A percentile compares a stretch with the other conserved stretches of the same genome.
Conservation (phyloP, 2,797 vertebrate species). For the Acomys russatus region DNA sequence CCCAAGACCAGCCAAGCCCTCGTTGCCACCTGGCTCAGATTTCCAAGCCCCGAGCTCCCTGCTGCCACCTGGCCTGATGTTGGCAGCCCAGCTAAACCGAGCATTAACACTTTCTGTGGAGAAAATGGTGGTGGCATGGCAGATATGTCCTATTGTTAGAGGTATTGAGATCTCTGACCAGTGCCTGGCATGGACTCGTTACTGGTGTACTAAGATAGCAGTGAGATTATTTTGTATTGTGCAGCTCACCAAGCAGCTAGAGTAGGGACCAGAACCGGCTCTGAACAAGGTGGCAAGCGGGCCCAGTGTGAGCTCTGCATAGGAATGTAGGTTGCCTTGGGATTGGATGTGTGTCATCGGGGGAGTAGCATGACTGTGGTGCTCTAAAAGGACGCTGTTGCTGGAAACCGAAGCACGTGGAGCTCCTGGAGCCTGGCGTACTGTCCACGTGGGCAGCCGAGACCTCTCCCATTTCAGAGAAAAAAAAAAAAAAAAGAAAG, state of each 20-base stretch:
- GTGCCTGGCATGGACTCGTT: neutral
- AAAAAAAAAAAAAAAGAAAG: neutral
- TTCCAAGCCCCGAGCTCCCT: too few species aligned
- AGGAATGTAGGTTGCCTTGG: neutral
- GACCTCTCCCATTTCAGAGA: neutral
- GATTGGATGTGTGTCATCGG: neutral
- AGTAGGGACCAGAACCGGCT: neutral
- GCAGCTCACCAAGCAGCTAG: neutral
- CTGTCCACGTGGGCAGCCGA: neutral
- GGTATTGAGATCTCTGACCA: neutral
- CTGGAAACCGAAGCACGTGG: neutral
- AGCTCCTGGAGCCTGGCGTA: accelerated
- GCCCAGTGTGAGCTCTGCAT: too few species aligned
- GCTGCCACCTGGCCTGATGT: too few species aligned
- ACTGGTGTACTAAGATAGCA: neutral
- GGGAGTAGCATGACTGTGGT: too few species aligned
- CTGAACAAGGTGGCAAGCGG: neutral
- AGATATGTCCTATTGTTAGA: neutral
- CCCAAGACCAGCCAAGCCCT: too few species aligned
- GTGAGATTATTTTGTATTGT: neutral
- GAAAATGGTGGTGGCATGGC: too few species aligned
- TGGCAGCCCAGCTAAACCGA: too few species aligned
- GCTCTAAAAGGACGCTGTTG: neutral
- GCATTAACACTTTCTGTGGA: too few species aligned
- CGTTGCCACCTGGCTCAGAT: too few species aligned